Percentiles rank a stretch among this genome's conserved stretches.
Conservation (phyloP, 2,797 vertebrate species). For the Threskiornis aethiopicus region DNA sequence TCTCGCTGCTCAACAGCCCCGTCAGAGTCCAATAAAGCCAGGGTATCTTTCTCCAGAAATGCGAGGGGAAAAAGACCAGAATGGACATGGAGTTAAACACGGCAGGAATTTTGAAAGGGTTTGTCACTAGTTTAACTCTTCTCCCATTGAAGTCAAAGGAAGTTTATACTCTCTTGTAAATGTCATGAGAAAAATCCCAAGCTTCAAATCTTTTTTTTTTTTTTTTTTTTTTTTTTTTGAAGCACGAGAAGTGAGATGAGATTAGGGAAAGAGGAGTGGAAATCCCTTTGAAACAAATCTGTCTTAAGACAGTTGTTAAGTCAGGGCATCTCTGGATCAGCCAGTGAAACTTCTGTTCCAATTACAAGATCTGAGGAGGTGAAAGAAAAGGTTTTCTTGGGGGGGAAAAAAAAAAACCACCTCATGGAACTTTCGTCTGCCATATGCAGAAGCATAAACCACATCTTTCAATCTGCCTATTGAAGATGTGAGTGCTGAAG, state of each 20-base stretch:
- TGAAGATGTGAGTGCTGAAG: background rate
- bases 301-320: background rate
- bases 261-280: background rate
- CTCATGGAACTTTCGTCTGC: background rate
- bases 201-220: background rate
- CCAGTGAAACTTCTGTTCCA: background rate
- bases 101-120: background rate
- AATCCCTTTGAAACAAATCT: background rate
- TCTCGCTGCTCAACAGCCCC: background rate
- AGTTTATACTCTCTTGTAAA: background rate
- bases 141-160: background rate
- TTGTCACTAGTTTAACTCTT: background rate
- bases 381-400: background rate
- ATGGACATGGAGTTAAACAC: background rate
- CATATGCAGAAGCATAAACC: background rate
- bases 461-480: background rate
- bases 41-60: background rate
- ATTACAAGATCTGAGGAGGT: too few species aligned
- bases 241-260: background rate
- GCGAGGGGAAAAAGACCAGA: background rate
- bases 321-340: background rate
- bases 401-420: background rate
- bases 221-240: background rate
- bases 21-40: background rate
- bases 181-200: background rate